phyloP scores from a whole-genome alignment of 2,888 invertebrate species.

The Pecten maximus region DNA sequence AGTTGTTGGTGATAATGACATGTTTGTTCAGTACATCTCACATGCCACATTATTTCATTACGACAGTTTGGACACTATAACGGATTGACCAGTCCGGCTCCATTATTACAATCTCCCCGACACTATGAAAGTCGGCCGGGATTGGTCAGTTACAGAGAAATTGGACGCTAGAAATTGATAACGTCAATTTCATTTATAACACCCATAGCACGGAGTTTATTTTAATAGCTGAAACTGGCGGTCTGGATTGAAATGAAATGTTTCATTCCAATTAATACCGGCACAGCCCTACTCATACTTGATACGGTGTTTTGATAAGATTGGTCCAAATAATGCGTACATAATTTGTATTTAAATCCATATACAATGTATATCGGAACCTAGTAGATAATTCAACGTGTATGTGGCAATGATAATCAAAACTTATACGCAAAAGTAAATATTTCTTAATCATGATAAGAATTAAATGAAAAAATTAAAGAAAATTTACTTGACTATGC shows the following conservation, averaged over 20 bases:
- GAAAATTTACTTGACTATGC: too few species aligned
- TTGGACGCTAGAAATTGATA: constrained; percentile 17
- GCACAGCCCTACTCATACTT: background rate
- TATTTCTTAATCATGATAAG: too few species aligned
- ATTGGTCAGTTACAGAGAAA: constrained; percentile 22
- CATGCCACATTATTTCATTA: constrained; percentile 17
- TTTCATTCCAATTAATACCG: constrained; percentile 5
- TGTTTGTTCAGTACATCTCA: constrained; percentile 30
- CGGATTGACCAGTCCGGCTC: constrained; percentile 27
- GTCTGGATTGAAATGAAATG: background rate
- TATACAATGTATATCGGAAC: background rate
- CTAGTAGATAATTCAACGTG: background rate
- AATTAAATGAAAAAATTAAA: too few species aligned
- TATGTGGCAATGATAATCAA: too few species aligned
- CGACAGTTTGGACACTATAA: constrained; percentile 24
- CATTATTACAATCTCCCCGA: constrained; percentile 13
- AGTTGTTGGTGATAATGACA: background rate
- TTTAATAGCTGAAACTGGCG: background rate
- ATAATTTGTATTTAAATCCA: background rate
- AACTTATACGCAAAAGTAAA: too few species aligned
- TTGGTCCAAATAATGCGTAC: background rate
- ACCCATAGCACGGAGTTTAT: background rate
- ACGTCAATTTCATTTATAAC: constrained; percentile 26
- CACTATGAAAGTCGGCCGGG: background rate
- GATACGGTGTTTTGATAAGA: constrained; percentile 12